Percentiles rank a stretch among this genome's conserved stretches.
Conservation (phyloP, 2,113 vertebrate species). For the Orycteropus afer region DNA sequence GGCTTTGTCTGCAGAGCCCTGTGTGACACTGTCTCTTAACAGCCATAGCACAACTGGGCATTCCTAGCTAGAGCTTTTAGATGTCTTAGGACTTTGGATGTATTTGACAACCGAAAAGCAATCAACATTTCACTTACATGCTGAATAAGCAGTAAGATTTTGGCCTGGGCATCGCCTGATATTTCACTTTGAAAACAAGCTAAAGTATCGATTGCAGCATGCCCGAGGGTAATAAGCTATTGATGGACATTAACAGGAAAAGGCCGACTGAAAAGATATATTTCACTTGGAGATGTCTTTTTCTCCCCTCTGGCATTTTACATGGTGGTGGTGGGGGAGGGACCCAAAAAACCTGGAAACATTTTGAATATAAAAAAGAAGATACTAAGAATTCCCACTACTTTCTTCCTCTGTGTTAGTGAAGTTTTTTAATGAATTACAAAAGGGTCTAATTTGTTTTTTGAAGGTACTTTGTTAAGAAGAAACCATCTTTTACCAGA, state of each 20-base stretch:
- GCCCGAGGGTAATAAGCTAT: constrained; percentile 20
- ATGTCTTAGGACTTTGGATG: not conserved
- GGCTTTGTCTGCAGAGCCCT: not conserved
- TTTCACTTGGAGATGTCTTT: constrained; percentile 39
- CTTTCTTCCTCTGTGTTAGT: constrained; percentile 26
- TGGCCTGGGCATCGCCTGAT: not conserved
- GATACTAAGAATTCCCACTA: not conserved
- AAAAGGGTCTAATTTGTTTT: not conserved
- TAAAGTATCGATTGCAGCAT: constrained; percentile 13
- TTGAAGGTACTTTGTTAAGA: constrained; percentile 31
- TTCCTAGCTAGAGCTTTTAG: not conserved
- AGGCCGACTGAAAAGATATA: constrained; percentile 22
- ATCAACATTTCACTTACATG: not conserved
- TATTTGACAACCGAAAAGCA: constrained; percentile 8
- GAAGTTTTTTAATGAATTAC: constrained; percentile 48
- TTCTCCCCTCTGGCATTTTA: constrained; percentile 28
- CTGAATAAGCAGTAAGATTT: not conserved
- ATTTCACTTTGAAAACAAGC: constrained; percentile 55
- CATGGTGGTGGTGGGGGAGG: too few relatives aligned
- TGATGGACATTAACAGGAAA: constrained; percentile 36
- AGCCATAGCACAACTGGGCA: not conserved
- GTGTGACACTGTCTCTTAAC: not conserved
- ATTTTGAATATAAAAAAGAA: constrained; percentile 46
- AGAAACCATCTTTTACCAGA: not conserved
- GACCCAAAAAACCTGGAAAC: not conserved